Conservation (phyloP, 2,888 invertebrate species). For the Synergus laeviventris region DNA sequence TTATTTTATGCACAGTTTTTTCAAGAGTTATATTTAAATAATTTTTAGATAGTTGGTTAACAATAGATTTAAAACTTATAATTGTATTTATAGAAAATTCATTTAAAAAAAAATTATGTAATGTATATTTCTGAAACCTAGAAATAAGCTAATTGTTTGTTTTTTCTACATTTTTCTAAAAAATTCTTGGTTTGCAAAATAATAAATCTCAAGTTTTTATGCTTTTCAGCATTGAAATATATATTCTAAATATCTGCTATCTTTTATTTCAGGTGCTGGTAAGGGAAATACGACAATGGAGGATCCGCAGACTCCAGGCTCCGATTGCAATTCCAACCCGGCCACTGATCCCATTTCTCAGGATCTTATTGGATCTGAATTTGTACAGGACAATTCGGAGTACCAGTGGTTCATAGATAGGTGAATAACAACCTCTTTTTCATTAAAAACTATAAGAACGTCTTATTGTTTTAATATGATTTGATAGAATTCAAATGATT, state of each 20-base stretch:
- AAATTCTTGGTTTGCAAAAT: not conserved
- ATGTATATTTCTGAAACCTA: not conserved
- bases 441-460: not conserved
- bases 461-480: not conserved
- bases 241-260: not conserved
- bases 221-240: conserved; percentile 6
- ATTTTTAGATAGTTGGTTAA: not conserved
- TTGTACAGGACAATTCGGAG: conserved; percentile 91
- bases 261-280: conserved; percentile 60
- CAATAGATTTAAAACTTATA: not conserved
- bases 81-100: too few species aligned
- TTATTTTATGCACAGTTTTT: not conserved
- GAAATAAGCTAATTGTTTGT: not conserved
- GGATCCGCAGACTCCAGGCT: conserved; percentile 77
- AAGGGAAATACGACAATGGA: conserved; percentile 71
- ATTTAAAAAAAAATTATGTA: not conserved
- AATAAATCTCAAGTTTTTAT: not conserved
- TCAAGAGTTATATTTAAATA: not conserved
- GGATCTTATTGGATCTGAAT: conserved; percentile 79
- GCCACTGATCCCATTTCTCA: conserved; percentile 78
- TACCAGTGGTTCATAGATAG: conserved; percentile 95
- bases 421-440: conserved; percentile 76
- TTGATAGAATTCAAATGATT: not conserved
- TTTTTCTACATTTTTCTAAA: not conserved
- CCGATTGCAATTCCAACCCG: conserved; percentile 80